Percentiles rank a stretch among this genome's conserved stretches.
These are phyloP conservation scores for Synanthedon myopaeformis DNA, from an alignment of 2,888 invertebrate genomes.

Conservation along the genomic window DNA sequence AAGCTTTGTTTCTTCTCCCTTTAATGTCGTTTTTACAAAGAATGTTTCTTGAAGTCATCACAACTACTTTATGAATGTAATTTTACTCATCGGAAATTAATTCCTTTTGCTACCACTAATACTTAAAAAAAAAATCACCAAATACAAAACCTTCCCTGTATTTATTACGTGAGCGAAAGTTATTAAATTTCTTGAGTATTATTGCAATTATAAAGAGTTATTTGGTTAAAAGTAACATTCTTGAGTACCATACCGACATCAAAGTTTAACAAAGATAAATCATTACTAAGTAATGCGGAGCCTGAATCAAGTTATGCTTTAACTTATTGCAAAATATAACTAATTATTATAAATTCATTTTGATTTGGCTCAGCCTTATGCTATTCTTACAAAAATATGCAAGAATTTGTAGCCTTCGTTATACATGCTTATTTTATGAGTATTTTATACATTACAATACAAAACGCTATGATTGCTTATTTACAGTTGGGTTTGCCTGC, in stretches of 20 bases:
- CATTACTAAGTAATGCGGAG: slow-evolving; percentile 54
- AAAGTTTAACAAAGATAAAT: slow-evolving; percentile 33
- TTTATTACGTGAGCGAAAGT: neutral
- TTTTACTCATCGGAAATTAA: neutral
- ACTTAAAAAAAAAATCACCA: too few species aligned
- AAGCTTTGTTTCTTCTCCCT: slow-evolving; percentile 60
- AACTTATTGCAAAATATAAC: slow-evolving; percentile 35
- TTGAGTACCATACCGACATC: slow-evolving; percentile 28
- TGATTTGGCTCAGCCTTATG: slow-evolving; percentile 44
- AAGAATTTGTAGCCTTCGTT: neutral
- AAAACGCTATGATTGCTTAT: slow-evolving; percentile 8
- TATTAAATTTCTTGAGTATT: neutral
- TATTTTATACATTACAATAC: too few species aligned
- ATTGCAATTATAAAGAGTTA: neutral
- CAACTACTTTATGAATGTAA: neutral
- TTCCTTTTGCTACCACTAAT: slow-evolving; percentile 1
- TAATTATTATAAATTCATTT: slow-evolving; percentile 13
- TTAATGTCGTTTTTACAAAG: slow-evolving; percentile 30
- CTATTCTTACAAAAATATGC: too few species aligned
- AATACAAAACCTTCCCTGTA: too few species aligned
- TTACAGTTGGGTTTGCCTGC: slow-evolving; percentile 88
- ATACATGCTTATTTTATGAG: too few species aligned
- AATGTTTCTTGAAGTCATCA: neutral
- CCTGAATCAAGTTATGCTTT: slow-evolving; percentile 70
- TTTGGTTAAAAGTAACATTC: slow-evolving; percentile 1